These are phyloP conservation scores for Calephelis perditalis DNA, from an alignment of 2,888 invertebrate species.

Conservation along the genomic window DNA sequence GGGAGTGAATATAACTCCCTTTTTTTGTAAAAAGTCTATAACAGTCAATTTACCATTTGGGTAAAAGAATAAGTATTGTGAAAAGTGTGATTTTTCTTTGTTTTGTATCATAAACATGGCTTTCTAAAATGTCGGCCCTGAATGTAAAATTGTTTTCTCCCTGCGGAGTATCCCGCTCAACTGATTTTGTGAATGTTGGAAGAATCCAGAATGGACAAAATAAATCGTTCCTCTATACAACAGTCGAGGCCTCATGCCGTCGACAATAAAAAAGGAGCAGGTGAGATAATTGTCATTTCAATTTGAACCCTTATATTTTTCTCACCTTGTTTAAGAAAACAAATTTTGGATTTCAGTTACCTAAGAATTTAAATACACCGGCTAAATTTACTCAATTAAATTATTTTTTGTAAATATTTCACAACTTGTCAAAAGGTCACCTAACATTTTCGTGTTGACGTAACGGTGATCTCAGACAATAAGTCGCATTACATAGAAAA, in stretches of 20 bases:
- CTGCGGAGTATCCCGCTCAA: slow-evolving; percentile 82
- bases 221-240: slow-evolving; percentile 82
- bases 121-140: slow-evolving; percentile 88
- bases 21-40: slow-evolving; percentile 55
- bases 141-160: slow-evolving; percentile 83
- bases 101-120: slow-evolving; percentile 84
- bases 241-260: slow-evolving; percentile 83
- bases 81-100: slow-evolving; percentile 71
- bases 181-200: slow-evolving; percentile 75
- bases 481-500: not conserved
- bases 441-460: slow-evolving; percentile 5
- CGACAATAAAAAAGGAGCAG: slow-evolving; percentile 87
- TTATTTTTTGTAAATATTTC: not conserved
- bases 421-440: slow-evolving; percentile 7
- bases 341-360: no score
- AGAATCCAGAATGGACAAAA: slow-evolving; percentile 85
- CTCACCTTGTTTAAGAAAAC: no score
- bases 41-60: slow-evolving; percentile 51
- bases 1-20: slow-evolving; percentile 81
- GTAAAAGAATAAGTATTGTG: slow-evolving; percentile 47
- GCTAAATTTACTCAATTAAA: no score
- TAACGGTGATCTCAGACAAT: not conserved
- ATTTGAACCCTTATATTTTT: not conserved
- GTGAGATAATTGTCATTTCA: slow-evolving; percentile 67
- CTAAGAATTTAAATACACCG: no score